Evolutionary conservation across 2,888 invertebrate species (phyloP).

Genomic region (Stenichneumon culpator): DNA sequence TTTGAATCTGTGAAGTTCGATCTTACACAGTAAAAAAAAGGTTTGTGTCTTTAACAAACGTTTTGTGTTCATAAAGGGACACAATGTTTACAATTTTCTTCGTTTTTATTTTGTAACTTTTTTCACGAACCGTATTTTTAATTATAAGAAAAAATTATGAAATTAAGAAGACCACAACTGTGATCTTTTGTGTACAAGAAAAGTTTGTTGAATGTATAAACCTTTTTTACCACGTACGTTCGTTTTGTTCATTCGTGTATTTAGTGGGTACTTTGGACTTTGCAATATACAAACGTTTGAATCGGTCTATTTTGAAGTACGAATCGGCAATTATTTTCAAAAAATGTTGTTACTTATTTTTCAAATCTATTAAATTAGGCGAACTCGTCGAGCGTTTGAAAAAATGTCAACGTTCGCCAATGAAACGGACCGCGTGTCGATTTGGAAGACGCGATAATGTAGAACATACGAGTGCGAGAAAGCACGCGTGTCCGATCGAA

Average conservation of each 20-base stretch:
- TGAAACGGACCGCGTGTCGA: slow-evolving; percentile 63
- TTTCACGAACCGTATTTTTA: no score
- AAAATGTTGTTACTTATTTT: background rate
- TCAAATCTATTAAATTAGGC: background rate
- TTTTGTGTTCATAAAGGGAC: background rate
- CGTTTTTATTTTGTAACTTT: no score
- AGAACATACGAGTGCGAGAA: slow-evolving; percentile 60
- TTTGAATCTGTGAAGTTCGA: background rate
- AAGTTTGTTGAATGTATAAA: no score
- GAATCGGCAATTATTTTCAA: background rate
- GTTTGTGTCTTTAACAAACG: background rate
- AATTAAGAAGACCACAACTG: no score
- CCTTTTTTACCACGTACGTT: background rate
- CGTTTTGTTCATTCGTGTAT: background rate
- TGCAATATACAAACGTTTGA: background rate
- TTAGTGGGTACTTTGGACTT: background rate
- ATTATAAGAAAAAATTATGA: no score
- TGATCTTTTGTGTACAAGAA: no score
- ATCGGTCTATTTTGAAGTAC: background rate
- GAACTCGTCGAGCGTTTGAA: background rate
- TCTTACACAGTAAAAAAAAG: background rate
- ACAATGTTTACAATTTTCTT: no score
- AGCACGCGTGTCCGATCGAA: slow-evolving; percentile 59
- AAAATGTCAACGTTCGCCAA: slow-evolving; percentile 57
- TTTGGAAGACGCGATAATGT: slow-evolving; percentile 72